Percentiles rank a stretch among this genome's conserved stretches.
These are phyloP conservation scores for Telmatochromis sp. DNA, from an alignment of 2,113 vertebrate genomes.

Conservation along the genomic window DNA sequence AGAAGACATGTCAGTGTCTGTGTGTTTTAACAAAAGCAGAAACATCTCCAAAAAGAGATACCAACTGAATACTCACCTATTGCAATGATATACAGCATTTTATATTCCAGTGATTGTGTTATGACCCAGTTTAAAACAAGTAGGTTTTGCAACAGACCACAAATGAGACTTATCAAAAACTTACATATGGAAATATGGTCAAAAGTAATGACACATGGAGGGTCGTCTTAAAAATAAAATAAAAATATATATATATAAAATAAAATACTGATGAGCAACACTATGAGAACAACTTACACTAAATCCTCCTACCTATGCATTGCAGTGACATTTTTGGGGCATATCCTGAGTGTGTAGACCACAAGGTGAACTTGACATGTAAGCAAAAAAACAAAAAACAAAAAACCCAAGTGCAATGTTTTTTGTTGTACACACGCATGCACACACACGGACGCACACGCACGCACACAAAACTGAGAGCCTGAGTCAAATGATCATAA, in stretches of 20 bases:
- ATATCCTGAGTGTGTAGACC: conserved; percentile 54
- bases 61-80: conserved; percentile 11
- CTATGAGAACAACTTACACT: conserved; percentile 1
- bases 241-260: background rate
- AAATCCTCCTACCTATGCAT: background rate
- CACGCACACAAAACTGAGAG: background rate
- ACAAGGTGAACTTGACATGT: conserved; percentile 3
- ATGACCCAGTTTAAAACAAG: conserved; percentile 12
- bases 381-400: background rate
- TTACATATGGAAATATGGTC: conserved; percentile 17
- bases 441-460: background rate
- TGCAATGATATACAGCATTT: conserved; percentile 31
- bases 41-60: conserved; percentile 20
- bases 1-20: conserved; percentile 80
- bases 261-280: conserved; percentile 37
- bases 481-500: background rate
- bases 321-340: conserved; percentile 28
- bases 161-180: background rate
- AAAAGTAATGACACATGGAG: conserved; percentile 5
- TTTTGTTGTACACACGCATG: background rate
- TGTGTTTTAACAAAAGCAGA: conserved; percentile 16
- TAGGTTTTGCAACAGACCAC: background rate
- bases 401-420: background rate
- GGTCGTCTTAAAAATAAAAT: background rate
- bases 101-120: conserved; percentile 46